phyloP scores from a whole-genome alignment of 2,113 vertebrate species.

The Rattus rattus region DNA sequence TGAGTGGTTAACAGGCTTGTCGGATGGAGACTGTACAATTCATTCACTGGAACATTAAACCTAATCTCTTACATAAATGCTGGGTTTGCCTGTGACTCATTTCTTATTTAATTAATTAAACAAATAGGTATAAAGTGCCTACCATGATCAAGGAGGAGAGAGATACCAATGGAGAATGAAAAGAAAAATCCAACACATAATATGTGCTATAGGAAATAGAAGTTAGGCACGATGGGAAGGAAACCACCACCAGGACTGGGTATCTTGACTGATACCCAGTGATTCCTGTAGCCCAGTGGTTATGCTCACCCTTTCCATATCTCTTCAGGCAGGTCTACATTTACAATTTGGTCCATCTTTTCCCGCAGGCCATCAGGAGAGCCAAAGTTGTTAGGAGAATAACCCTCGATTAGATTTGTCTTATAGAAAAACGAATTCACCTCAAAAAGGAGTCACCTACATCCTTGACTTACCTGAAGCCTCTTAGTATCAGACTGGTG shows the following conservation, averaged over 20 bases:
- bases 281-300: not conserved
- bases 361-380: not conserved
- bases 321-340: not conserved
- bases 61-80: not conserved
- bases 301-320: not conserved
- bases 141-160: not conserved
- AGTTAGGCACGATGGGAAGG: not conserved
- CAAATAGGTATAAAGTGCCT: slow-evolving; percentile 26
- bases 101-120: slow-evolving; percentile 68
- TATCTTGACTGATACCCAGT: not conserved
- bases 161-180: not conserved
- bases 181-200: slow-evolving; percentile 43
- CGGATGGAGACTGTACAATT: not conserved
- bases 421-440: slow-evolving; percentile 27
- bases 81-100: not conserved
- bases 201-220: not conserved
- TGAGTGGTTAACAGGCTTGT: slow-evolving; percentile 20
- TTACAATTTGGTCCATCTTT: not conserved
- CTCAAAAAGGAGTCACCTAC: not conserved
- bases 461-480: not conserved
- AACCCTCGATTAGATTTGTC: not conserved
- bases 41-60: slow-evolving; percentile 24
- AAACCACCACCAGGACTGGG: not conserved
- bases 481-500: not conserved
- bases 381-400: not conserved